Conservation (phyloP, 2,797 vertebrate genomes). For the Scleropages formosus region DNA sequence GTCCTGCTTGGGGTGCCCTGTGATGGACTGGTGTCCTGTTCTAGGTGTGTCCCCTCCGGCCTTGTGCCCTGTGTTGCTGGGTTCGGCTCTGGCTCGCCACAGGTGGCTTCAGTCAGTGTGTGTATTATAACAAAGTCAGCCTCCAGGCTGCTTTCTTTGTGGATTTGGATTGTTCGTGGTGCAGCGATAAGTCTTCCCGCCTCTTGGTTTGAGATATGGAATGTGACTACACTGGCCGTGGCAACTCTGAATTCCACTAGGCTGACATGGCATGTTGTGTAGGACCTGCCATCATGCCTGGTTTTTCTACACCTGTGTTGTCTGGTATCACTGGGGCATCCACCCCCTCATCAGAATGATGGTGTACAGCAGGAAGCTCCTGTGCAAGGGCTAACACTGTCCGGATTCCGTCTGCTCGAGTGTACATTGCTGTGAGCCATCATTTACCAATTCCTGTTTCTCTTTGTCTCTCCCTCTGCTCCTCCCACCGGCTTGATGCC, state of each 20-base stretch:
- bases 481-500: slow-evolving; percentile 4
- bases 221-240: neutral
- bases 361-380: neutral
- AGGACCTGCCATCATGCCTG: no score
- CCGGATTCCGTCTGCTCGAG: neutral
- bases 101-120: neutral
- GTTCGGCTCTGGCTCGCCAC: no score
- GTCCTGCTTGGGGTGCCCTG: no score
- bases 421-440: neutral
- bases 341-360: neutral
- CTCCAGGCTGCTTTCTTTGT: neutral
- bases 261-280: neutral
- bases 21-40: no score
- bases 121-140: neutral
- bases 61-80: no score
- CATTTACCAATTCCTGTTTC: slow-evolving; percentile 23
- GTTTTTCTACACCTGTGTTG: neutral
- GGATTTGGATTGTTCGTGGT: neutral
- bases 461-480: neutral
- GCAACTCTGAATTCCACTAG: neutral
- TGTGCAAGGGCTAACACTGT: neutral
- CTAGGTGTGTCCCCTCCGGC: no score
- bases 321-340: neutral
- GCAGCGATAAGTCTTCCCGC: neutral
- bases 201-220: slow-evolving; percentile 12